Base-by-base conservation (phyloP, 2,113 vertebrate genomes). In the Lynx canadensis region DNA sequence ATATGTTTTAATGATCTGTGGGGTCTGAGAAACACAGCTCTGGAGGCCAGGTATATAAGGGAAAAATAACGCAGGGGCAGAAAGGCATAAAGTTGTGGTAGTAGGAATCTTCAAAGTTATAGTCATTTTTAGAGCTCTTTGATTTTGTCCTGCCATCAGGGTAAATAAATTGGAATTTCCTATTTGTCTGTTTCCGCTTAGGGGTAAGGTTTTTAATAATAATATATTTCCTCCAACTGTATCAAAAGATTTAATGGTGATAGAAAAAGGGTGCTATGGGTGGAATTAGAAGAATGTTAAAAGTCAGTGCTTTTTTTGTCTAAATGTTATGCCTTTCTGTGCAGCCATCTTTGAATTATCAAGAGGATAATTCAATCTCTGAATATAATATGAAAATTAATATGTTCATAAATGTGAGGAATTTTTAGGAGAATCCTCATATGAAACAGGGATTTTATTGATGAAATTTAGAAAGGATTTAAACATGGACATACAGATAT, bases 381-480 rank as follows among this genome's bases (percentile, higher is more conserved):
- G 25, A 86, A 91, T 88, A 57, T 36, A 82, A 76, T 85, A 88
- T 45, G 50, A 81, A 95, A 79, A 97, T 82, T 73, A 91, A 83
- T 71, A 78, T 73, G 16, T 81, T 90, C 18, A 96, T 41, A 31
- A 78, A 10, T 57, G 95, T 36, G 27, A 12, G 13, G 21, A 89
- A 83, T 91, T 94, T 55, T n/a, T 65, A 36, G 84, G 19, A 93
- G 10, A 2, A 23, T 57, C 3, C 29, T 95, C 8, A 73, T 48
- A 45, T 71, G 38, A 91, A 93, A 78, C 4, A 38, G 2, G 50
- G 9, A 55, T 33, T 86, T 91, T n/a, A 81, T 33, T 93, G n/a
- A 21, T 45, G 29, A 81, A 94, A 55, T 80, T 48, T 80, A 55
- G 31, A 55, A 94, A 86, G 1, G 50, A n/a, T 2, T 84, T 66